A percentile compares a stretch with the other conserved stretches of the same genome.
Evolutionary conservation across 2,888 invertebrate genomes (phyloP).

Genomic region (Ceratothoa steindachneri): DNA sequence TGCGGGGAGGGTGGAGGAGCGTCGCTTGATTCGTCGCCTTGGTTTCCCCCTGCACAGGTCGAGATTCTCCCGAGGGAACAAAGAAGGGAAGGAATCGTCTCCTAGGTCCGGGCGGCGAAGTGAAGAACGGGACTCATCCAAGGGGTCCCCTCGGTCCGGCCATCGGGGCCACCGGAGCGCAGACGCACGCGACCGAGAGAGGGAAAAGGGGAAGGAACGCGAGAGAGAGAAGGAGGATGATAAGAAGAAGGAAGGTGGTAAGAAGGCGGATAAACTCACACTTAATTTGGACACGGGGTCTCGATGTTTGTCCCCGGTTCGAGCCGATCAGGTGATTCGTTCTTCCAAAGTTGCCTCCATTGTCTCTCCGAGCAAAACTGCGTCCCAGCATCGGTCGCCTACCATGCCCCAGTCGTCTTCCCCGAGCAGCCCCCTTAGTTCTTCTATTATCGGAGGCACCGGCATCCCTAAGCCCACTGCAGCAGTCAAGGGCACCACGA

Average conservation of each 20-base stretch:
- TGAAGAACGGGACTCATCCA: constrained; percentile 37
- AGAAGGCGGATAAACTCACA: constrained; percentile 36
- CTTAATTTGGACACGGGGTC: constrained; percentile 49
- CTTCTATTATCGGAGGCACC: constrained; percentile 56
- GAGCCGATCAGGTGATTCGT: constrained; percentile 9
- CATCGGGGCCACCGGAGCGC: constrained; percentile 32
- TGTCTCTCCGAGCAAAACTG: constrained; percentile 20
- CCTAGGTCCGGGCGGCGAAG: constrained; percentile 33
- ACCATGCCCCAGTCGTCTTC: constrained; percentile 23
- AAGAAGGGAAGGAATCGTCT: constrained; percentile 41
- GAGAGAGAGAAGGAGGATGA: too few species aligned
- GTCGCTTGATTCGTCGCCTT: too few species aligned
- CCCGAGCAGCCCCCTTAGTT: constrained; percentile 37
- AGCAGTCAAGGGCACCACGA: constrained; percentile 83
- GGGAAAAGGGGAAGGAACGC: constrained; percentile 11
- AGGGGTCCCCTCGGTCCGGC: constrained; percentile 39
- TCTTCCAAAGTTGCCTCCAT: constrained; percentile 11
- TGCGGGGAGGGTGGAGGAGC: too few species aligned
- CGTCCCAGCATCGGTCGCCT: constrained; percentile 10
- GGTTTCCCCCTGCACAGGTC: too few species aligned
- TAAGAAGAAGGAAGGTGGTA: constrained; percentile 8
- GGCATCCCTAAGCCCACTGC: constrained; percentile 88
- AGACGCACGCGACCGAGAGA: constrained; percentile 19
- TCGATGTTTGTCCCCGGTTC: constrained; percentile 11
- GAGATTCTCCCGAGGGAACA: constrained; percentile 35